Conservation (phyloP, 2,113 vertebrate species). For the Eurystomus gularis region DNA sequence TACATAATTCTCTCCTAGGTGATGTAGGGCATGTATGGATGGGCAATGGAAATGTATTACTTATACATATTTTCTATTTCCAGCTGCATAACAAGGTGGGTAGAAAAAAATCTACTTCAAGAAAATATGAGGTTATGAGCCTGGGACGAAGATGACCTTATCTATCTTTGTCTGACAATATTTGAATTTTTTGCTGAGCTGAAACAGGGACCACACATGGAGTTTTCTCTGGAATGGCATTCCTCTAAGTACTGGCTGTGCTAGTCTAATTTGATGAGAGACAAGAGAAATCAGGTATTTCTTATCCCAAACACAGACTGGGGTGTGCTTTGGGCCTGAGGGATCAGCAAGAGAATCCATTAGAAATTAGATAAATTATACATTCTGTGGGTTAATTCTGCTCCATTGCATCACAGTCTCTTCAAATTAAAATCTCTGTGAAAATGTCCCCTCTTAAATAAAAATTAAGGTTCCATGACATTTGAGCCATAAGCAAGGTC, state of each 20-base stretch:
- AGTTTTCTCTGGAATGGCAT: neutral
- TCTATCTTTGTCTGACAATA: neutral
- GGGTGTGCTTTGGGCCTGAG: neutral
- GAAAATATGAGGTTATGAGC: neutral
- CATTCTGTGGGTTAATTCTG: neutral
- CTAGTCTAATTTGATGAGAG: conserved; percentile 24
- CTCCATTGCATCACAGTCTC: neutral
- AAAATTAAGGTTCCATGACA: conserved; percentile 36
- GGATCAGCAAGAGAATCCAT: neutral
- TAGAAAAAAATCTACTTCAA: neutral
- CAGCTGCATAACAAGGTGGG: neutral
- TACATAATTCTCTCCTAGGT: neutral
- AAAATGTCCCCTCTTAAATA: neutral
- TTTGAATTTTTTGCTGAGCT: neutral
- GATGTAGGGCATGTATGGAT: neutral
- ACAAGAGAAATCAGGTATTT: conserved; percentile 35
- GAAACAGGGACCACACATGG: neutral
- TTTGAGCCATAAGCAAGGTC: conserved; percentile 30
- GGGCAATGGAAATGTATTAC: neutral
- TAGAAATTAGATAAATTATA: neutral
- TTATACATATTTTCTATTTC: neutral
- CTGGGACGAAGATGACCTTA: neutral
- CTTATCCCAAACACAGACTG: neutral
- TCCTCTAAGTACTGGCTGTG: neutral
- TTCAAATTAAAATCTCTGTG: neutral